Evolutionary conservation across 2,888 invertebrate genomes (phyloP), one percentile per base, ranked within the genome.

Genomic region (Hyles lineata): DNA sequence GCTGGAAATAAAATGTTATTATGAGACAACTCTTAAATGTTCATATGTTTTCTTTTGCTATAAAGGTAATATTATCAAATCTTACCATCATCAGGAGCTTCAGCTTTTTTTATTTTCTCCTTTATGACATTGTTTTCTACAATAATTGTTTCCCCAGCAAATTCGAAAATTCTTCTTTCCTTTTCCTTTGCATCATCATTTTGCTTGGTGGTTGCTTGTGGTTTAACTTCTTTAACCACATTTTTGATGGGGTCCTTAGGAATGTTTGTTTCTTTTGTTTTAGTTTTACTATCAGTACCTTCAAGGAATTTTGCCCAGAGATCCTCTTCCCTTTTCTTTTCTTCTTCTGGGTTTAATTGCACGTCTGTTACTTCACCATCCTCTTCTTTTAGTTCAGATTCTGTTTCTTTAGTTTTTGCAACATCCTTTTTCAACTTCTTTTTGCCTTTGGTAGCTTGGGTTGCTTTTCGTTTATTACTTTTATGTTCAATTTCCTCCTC

Each of bases 91-190:
- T 85, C 84, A 63, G 87, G 74, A 76, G 79, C 58, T 50, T 90
- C 92, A 3, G 83, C 79, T 23, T 87, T 83, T 82, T 92, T 92
- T 11, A 93, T 85, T 78, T 88, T 92, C 78, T 94, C 94, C 78
- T 93, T 90, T 76, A 89, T 90, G 63, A 89, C 81, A 85, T 89
- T 87, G 82, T 93, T 88, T 84, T 94, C 94, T 6, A 95, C 94
- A 69, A 95, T 94, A 71, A 97, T 96, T 85, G 97, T 96, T 93
- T 98, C 98, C 11, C 98, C 98, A 60, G 98, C 98, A 95, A 98
- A 98, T 84, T 98, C 97, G 85, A 97, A 97, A 76, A 97, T 94
- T 88, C 97, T 95, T 23, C 95, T 96, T 72, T 97, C 95, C 85
- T 95, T 96, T 2, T 89, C 90, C 79, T 90, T 89, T n/a, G 84